Base-by-base conservation (phyloP, 2,113 vertebrate species). In the Pedetes capensis region DNA sequence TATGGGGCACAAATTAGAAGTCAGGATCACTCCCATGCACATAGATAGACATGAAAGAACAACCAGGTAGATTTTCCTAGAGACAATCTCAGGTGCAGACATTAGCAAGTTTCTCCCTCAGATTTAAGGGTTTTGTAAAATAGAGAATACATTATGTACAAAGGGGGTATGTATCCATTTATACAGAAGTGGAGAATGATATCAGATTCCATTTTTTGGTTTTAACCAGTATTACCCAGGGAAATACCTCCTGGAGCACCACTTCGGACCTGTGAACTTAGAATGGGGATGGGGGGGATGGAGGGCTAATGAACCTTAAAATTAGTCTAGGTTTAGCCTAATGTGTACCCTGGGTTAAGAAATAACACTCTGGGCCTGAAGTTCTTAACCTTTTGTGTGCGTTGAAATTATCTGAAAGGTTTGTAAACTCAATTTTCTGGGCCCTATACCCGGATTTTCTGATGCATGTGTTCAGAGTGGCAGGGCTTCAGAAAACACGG, bases 141-240 rank as follows among this genome's bases (percentile, higher is more conserved):
- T 1, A 78, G 20, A 37, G 29, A 49, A 8, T 63, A 51, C 27
- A n/a, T 42, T 6, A 0, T 74, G 3, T 47, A 8, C 44, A 78
- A 44, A 57, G 10, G 27, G 12, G 2, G 6, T 8, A 9, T 34
- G 8, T 8, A n/a, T 76, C 27, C 49, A 7, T 68, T 87, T 34
- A 42, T 2, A 8, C 9, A 89, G 13, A 57, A 93, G 9, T 32
- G 20, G 32, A 55, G 79, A 95, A 57, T 42, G 23, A 63, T 29
- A 49, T 82, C 39, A 42, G 66, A 53, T 63, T 93, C 13, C n/a
- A 47, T 91, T 86, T 94, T 94, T 72, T 83, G 25, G 47, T 94
- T 57, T 78, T 90, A 75, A 69, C 59, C 10, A 69, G 20, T 42
- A 37, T 80, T 76, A 44, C 34, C n/a, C 5, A 22, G 42, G 39